phyloP scores from a whole-genome alignment of 2,113 vertebrate genomes.

The Microtus richardsoni region DNA sequence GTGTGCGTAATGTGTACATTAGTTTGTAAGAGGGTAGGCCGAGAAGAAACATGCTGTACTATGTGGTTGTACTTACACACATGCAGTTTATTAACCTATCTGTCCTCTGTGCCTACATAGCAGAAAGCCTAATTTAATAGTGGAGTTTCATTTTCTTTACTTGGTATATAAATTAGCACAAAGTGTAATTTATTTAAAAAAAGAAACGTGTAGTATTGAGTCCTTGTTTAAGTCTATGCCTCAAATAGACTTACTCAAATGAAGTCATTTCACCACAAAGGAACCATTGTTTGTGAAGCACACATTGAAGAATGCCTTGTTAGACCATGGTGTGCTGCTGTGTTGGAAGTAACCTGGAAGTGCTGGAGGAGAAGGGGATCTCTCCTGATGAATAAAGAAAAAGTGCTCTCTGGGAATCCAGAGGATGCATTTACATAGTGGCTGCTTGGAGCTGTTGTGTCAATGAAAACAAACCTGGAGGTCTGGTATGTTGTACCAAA shows the following conservation, averaged over 20 bases:
- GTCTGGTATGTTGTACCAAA: not conserved
- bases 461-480: not conserved
- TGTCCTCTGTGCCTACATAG: not conserved
- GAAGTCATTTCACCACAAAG: not conserved
- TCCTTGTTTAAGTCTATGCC: not conserved
- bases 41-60: not conserved
- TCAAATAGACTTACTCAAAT: not conserved
- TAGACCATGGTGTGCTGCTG: not conserved
- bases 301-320: not conserved
- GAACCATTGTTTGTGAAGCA: not conserved
- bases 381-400: not conserved
- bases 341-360: not conserved
- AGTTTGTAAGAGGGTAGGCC: not conserved
- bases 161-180: not conserved
- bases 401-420: too few species aligned
- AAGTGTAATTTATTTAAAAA: not conserved
- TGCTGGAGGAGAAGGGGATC: not conserved
- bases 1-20: not conserved
- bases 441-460: not conserved
- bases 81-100: not conserved
- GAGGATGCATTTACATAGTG: not conserved
- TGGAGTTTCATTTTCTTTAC: conserved; percentile 11
- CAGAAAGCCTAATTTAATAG: not conserved
- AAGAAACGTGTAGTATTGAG: not conserved
- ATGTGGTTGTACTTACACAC: too few species aligned